Conservation (phyloP, 2,797 vertebrate genomes). For the Craterocephalus amniculus region DNA sequence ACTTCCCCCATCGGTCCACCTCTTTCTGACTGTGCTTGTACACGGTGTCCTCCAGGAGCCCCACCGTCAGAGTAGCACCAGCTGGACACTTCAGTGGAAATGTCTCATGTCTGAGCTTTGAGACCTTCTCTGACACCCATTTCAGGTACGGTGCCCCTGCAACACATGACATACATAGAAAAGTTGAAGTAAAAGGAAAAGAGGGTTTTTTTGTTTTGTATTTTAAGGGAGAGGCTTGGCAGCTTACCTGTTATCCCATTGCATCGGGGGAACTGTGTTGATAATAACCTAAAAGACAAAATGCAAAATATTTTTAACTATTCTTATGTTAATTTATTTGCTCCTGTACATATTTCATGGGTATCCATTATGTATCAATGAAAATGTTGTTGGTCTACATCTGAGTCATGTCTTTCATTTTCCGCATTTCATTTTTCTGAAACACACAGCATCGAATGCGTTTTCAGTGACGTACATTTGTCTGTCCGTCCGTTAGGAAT, state of each 20-base stretch:
- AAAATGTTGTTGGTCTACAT: neutral
- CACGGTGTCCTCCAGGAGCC: constrained; percentile 21
- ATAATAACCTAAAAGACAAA: constrained; percentile 5
- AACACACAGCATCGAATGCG: fast-evolving
- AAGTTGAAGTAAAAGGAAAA: neutral
- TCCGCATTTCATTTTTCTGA: neutral
- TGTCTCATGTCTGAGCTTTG: fast-evolving
- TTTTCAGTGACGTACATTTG: no score
- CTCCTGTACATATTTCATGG: neutral
- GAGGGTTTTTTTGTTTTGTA: neutral
- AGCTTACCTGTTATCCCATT: neutral
- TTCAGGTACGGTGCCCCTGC: neutral
- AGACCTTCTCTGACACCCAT: fast-evolving
- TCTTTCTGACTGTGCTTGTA: neutral
- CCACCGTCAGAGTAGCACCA: constrained; percentile 1
- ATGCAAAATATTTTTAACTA: neutral
- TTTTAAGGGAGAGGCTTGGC: neutral
- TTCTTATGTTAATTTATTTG: neutral
- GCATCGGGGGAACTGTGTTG: fast-evolving
- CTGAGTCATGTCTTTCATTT: neutral
- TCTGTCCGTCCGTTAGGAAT: no score
- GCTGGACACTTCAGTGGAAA: fast-evolving
- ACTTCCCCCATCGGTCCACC: constrained; percentile 35
- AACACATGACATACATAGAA: neutral
- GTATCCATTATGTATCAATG: neutral